A percentile compares a stretch with the other conserved stretches of the same genome.
These are phyloP conservation scores for Oenanthe melanoleuca DNA, from an alignment of 2,113 vertebrate genomes.

Conservation along the genomic window DNA sequence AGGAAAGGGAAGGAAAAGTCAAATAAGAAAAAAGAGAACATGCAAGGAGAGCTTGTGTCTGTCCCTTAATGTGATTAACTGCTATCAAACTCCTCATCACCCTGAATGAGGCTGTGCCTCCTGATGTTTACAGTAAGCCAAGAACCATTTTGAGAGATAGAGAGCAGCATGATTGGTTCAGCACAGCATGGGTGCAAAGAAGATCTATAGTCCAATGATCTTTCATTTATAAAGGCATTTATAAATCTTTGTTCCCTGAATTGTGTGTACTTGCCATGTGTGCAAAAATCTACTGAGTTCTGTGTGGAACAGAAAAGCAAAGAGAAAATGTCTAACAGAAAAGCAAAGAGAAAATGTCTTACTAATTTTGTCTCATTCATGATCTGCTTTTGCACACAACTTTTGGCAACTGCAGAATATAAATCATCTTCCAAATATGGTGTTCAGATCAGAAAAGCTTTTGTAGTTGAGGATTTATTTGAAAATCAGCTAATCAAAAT, in stretches of 20 bases:
- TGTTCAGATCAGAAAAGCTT: neutral
- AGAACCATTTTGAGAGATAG: neutral
- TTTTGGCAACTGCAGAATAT: neutral
- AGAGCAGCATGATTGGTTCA: accelerated
- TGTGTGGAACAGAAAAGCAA: neutral
- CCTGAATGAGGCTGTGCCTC: neutral
- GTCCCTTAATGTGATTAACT: neutral
- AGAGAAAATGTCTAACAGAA: neutral
- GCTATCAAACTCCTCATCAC: neutral
- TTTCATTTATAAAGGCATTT: neutral
- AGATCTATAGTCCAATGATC: neutral
- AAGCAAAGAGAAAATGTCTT: neutral
- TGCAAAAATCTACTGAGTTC: neutral
- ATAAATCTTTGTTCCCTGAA: neutral
- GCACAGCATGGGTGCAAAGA: neutral
- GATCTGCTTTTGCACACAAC: neutral
- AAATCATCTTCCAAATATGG: neutral
- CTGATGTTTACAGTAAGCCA: neutral
- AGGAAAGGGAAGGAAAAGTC: neutral
- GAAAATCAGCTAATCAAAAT: neutral
- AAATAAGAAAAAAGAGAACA: neutral
- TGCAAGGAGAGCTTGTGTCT: neutral
- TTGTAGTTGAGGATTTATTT: neutral
- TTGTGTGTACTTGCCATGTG: neutral
- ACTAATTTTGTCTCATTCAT: neutral